Percentiles rank a stretch among this genome's conserved stretches.
These are phyloP conservation scores for Sarcophaga rosellei DNA, from an alignment of 2,888 invertebrate species.

Conservation along the genomic window DNA sequence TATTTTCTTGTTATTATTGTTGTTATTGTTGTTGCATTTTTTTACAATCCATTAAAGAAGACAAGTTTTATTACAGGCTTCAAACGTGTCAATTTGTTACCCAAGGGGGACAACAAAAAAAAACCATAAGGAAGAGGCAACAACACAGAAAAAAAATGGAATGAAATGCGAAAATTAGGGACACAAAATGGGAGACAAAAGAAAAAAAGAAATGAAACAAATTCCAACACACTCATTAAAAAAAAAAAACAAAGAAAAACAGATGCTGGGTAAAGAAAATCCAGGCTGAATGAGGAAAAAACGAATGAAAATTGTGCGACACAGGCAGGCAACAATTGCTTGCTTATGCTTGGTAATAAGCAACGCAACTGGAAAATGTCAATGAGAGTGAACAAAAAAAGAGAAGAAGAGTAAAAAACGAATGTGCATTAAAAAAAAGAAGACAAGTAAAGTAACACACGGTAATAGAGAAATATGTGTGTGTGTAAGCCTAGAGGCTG, in stretches of 20 bases:
- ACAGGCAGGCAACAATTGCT: slow-evolving; percentile 53
- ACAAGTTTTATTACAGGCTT: slow-evolving; percentile 64
- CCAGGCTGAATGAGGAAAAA: neutral
- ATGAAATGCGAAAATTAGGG: slow-evolving; percentile 33
- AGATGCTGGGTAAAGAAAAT: neutral
- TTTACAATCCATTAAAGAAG: slow-evolving; percentile 66
- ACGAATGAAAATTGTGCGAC: slow-evolving; percentile 3
- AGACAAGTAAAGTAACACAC: neutral
- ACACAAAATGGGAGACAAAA: neutral
- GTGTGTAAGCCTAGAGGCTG: slow-evolving; percentile 25
- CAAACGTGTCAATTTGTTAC: slow-evolving; percentile 66
- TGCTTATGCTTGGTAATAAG: slow-evolving; percentile 56
- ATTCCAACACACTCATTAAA: slow-evolving; percentile 52
- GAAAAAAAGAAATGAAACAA: slow-evolving; percentile 1
- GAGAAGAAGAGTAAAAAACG: too few relatives aligned
- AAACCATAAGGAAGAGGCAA: neutral
- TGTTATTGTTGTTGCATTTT: slow-evolving; percentile 19
- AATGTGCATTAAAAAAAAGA: too few relatives aligned
- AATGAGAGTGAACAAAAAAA: neutral
- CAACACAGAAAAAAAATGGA: neutral
- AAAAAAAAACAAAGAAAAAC: slow-evolving; percentile 1
- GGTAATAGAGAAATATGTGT: slow-evolving; percentile 39
- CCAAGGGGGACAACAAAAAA: slow-evolving; percentile 27
- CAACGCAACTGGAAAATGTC: slow-evolving; percentile 40
- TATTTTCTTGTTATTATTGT: neutral